These are phyloP conservation scores for Neolamprologus modestus DNA, from an alignment of 2,113 vertebrate genomes.

Conservation along the genomic window DNA sequence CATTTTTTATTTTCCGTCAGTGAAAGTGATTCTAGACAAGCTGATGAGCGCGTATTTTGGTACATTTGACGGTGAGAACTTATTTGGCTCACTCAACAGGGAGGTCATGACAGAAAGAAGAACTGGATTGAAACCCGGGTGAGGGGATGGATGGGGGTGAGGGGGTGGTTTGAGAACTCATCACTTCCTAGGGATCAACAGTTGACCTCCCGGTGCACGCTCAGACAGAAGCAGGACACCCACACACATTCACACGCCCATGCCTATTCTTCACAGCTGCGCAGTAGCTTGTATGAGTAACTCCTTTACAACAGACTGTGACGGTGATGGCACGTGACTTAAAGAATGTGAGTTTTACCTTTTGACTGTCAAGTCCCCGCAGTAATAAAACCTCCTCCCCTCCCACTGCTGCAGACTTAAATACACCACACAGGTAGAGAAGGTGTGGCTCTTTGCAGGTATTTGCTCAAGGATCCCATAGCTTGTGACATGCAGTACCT, in stretches of 20 bases:
- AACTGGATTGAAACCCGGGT: constrained; percentile 3
- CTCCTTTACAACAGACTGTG: neutral
- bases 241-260: neutral
- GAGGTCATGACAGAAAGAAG: constrained; percentile 14
- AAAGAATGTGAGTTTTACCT: constrained; percentile 41
- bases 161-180: constrained; percentile 42
- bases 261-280: neutral
- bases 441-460: constrained; percentile 43
- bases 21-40: constrained; percentile 49
- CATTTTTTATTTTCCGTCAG: constrained; percentile 28
- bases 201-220: constrained; percentile 17
- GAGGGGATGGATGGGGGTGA: neutral
- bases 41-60: neutral
- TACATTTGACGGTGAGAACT: constrained; percentile 9
- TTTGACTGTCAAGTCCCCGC: constrained; percentile 6
- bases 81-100: constrained; percentile 2
- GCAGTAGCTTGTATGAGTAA: neutral
- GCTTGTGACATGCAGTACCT: neutral
- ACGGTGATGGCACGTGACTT: constrained; percentile 26
- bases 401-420: constrained; percentile 11
- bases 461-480: constrained; percentile 51
- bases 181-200: constrained; percentile 45
- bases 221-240: neutral
- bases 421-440: constrained; percentile 55
- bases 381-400: constrained; percentile 19